Evolutionary conservation across 1,140 invertebrate species (phyloP).

Genomic region (Thaumatotibia leucotreta): DNA sequence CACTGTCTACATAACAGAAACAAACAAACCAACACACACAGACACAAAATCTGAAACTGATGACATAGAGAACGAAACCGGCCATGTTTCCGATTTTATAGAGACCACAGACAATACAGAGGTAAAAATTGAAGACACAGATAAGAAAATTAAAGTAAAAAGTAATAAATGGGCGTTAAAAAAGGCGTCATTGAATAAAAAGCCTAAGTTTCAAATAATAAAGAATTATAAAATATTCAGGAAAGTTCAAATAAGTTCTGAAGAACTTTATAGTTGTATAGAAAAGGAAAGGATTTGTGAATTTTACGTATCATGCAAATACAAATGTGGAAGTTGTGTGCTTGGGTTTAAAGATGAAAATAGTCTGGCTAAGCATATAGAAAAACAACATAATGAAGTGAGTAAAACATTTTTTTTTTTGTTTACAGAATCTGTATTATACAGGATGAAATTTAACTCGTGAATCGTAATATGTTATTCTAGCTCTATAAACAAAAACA

Average conservation of each 20-base stretch:
- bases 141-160: slow-evolving; percentile 1
- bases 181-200: slow-evolving; percentile 27
- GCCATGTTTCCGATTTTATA: slow-evolving; percentile 5
- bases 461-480: no score
- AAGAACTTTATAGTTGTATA: slow-evolving; percentile 16
- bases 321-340: slow-evolving; percentile 23
- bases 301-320: slow-evolving; percentile 15
- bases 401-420: no score
- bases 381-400: slow-evolving; percentile 21
- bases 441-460: no score
- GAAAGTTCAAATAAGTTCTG: slow-evolving; percentile 13
- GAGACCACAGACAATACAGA: not conserved
- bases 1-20: slow-evolving; percentile 15
- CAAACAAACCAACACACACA: not conserved
- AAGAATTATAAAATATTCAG: slow-evolving; percentile 16
- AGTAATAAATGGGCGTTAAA: slow-evolving; percentile 27
- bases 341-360: slow-evolving; percentile 19
- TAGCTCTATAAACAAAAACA: no score
- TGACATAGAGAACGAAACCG: not conserved
- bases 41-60: not conserved
- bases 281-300: slow-evolving; percentile 17
- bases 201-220: slow-evolving; percentile 32
- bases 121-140: not conserved
- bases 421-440: no score
- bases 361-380: slow-evolving; percentile 13